Evolutionary conservation across 2,797 vertebrate genomes (phyloP), one percentile per base, ranked within the genome.

Genomic region (Sternarchorhynchus goeldii): DNA sequence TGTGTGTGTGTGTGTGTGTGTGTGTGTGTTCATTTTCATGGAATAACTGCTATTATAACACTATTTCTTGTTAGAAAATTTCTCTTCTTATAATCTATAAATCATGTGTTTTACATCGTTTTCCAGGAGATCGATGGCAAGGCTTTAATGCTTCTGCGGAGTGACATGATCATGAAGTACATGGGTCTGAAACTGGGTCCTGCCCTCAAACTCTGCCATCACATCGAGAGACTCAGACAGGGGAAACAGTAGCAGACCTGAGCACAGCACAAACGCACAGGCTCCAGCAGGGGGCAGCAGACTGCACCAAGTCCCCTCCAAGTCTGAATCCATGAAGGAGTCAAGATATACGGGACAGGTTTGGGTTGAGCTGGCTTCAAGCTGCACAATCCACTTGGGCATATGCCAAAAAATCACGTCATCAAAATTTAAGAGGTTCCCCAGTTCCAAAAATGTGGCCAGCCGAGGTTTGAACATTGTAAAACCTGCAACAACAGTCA

Each of bases 161-260:
- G 95, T 84, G 97, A 98, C 14, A 92, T 96, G 93, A 94, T 97
- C 58, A 98, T 97, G 96, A 99, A 97, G 90, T 97, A 98, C 76
- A 96, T 99, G 96, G 96, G 96, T 73, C 91, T 99, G 85, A 98
- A 98, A 88, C 91, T 99, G 81, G 97, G 97, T 12, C 97, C 97
- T 64, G 95, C 96, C 12, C 93, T 97, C 14, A 98, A 98, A 89
- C 88, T 98, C 73, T 98, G 95, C 85, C 94, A 97, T 86, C 95
- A 98, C 87, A 96, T 98, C 45, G 95, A 98, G 87, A 95, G 91
- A 90, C 94, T 97, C 83, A 98, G 96, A 86, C 95, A 95, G 90
- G 92, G 90, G 69, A 98, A 96, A 91, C 94, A 94, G 66, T 95
- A 92, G 82, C 63, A 53, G 76, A 25, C 6, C 16, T 32, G 6